These are phyloP conservation scores for Umimayanthus kanabou DNA, from an alignment of 92 coral and sea anemone genomes.

Conservation along the genomic window DNA sequence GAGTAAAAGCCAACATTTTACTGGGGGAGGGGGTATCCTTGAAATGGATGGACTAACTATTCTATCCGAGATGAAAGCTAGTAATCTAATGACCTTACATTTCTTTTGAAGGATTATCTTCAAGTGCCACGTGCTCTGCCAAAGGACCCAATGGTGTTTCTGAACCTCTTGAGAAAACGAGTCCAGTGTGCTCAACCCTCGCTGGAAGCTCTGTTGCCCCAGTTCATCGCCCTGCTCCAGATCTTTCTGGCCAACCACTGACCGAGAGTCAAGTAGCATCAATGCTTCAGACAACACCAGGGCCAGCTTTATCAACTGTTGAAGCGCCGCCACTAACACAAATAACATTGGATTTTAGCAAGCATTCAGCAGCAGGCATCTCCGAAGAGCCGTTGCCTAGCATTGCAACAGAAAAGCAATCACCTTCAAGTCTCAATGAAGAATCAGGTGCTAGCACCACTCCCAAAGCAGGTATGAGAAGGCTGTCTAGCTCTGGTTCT, in stretches of 20 bases:
- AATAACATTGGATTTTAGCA: background rate
- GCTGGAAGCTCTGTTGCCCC: background rate
- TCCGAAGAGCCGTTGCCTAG: background rate
- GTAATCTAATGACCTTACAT: background rate
- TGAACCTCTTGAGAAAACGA: background rate
- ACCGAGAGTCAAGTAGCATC: slow-evolving; percentile 29
- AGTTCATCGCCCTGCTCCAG: background rate
- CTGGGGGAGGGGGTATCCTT: no score
- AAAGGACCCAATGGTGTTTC: background rate
- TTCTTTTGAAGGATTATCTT: background rate
- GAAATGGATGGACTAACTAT: background rate
- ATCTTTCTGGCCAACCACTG: slow-evolving; percentile 31
- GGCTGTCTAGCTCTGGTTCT: background rate
- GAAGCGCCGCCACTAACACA: background rate
- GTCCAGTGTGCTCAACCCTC: background rate
- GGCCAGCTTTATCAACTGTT: background rate
- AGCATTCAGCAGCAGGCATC: background rate
- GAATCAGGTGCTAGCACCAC: background rate
- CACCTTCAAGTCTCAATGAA: background rate
- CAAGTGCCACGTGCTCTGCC: background rate
- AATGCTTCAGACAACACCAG: slow-evolving; percentile 45
- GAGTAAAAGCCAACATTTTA: no score
- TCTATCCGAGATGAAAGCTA: background rate
- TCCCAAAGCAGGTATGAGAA: background rate
- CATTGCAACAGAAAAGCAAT: background rate